Percentiles rank a stretch among this genome's conserved stretches.
These are phyloP conservation scores for Montipora capricornis DNA, from an alignment of 64 coral and sea anemone species.

Conservation along the genomic window DNA sequence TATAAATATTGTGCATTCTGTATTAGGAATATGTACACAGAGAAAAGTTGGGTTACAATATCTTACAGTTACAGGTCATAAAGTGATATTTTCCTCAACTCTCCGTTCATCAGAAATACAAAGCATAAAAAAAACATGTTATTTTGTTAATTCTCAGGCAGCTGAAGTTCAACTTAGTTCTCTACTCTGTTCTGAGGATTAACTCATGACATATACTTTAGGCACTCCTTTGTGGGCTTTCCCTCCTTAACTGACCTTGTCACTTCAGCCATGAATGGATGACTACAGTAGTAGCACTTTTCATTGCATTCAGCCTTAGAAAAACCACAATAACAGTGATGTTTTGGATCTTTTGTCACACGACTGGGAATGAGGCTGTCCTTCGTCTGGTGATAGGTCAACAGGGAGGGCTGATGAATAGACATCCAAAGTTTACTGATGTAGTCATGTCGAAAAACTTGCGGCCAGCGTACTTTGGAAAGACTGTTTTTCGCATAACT, in stretches of 20 bases:
- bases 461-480: constrained; percentile 43
- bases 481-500: constrained; percentile 67
- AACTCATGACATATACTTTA: too few relatives aligned
- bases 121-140: too few relatives aligned
- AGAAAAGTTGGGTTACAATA: too few relatives aligned
- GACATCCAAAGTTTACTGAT: constrained; percentile 79
- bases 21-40: too few relatives aligned
- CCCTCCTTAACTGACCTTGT: background rate
- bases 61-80: too few relatives aligned
- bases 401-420: constrained; percentile 52
- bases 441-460: constrained; percentile 72
- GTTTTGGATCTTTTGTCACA: background rate
- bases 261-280: constrained; percentile 61
- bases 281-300: constrained; percentile 64
- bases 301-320: background rate
- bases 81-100: too few relatives aligned
- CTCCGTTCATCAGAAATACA: too few relatives aligned
- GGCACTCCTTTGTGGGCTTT: background rate
- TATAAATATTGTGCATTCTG: too few relatives aligned
- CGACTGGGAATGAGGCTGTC: constrained; percentile 47
- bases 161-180: too few relatives aligned
- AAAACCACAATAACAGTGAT: constrained; percentile 61
- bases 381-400: constrained; percentile 49
- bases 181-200: too few relatives aligned
- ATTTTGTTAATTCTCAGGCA: too few relatives aligned